These are phyloP conservation scores for Abrostola tripartita DNA, from an alignment of 2,888 invertebrate genomes.

Conservation along the genomic window DNA sequence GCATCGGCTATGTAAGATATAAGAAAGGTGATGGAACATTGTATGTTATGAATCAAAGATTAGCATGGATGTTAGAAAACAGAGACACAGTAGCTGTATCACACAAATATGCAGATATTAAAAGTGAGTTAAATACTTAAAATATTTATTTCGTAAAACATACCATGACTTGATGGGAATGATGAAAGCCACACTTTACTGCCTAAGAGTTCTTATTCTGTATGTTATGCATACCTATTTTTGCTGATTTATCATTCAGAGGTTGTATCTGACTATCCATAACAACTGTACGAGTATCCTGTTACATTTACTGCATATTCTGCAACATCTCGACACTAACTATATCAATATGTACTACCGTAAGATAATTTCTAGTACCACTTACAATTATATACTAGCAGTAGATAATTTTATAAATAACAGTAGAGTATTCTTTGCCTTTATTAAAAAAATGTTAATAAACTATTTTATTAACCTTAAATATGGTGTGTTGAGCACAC, in stretches of 20 bases:
- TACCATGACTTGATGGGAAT: background rate
- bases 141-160: background rate
- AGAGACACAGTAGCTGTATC: constrained; percentile 97
- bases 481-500: too few species aligned
- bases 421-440: background rate
- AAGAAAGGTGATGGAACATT: constrained; percentile 99
- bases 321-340: background rate
- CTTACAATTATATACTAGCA: background rate
- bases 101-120: constrained; percentile 98
- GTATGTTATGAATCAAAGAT: constrained; percentile 97
- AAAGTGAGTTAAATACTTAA: constrained; percentile 90
- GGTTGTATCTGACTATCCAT: background rate
- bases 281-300: constrained; percentile 18
- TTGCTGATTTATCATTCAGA: constrained; percentile 3
- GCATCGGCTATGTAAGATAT: constrained; percentile 96
- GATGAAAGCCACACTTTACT: background rate
- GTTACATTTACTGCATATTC: constrained; percentile 7
- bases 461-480: too few species aligned
- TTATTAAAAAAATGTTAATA: too few species aligned
- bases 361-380: background rate
- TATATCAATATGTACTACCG: background rate
- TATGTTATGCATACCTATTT: constrained; percentile 13
- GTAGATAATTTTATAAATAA: constrained; percentile 4
- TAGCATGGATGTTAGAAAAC: constrained; percentile 99
- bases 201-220: background rate